Percentiles rank a stretch among this genome's conserved stretches.
phyloP scores from a whole-genome alignment of 2,113 vertebrate genomes.

The Alligator sinensis region DNA sequence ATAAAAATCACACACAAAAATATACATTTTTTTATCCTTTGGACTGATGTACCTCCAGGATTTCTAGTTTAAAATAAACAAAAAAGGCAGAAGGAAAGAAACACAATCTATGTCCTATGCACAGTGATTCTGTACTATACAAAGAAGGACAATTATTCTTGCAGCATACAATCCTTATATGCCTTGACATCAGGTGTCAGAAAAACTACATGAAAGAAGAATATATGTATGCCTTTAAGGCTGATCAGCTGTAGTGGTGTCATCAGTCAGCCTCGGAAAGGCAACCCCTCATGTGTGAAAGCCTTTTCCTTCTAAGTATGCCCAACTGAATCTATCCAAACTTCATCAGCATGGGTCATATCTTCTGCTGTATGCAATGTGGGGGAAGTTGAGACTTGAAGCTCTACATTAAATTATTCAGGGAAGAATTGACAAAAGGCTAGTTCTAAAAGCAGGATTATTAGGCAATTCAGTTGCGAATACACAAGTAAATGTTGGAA shows the following conservation, averaged over 20 bases:
- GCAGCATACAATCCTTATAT: background rate
- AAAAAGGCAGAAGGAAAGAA: background rate
- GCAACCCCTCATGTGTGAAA: background rate
- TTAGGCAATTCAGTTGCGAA: background rate
- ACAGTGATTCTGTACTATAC: background rate
- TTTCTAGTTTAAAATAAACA: background rate
- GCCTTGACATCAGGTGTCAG: constrained; percentile 4
- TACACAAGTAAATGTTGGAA: background rate
- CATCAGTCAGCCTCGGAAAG: constrained; percentile 4
- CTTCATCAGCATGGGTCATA: background rate
- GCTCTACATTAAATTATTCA: background rate
- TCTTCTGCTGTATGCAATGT: rapidly evolving
- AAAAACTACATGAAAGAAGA: background rate
- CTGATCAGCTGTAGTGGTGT: background rate
- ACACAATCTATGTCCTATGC: background rate
- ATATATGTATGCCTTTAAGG: background rate
- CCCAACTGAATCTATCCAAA: background rate
- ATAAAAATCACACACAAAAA: background rate
- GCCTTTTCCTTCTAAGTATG: background rate
- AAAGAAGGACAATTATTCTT: constrained; percentile 16
- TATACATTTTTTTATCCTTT: background rate
- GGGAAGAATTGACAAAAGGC: background rate
- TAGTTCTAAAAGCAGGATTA: background rate
- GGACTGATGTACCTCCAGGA: background rate
- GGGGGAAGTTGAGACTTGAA: background rate